These are phyloP conservation scores for Abrostola triplasia DNA, from an alignment of 2,888 invertebrate genomes.

Conservation along the genomic window DNA sequence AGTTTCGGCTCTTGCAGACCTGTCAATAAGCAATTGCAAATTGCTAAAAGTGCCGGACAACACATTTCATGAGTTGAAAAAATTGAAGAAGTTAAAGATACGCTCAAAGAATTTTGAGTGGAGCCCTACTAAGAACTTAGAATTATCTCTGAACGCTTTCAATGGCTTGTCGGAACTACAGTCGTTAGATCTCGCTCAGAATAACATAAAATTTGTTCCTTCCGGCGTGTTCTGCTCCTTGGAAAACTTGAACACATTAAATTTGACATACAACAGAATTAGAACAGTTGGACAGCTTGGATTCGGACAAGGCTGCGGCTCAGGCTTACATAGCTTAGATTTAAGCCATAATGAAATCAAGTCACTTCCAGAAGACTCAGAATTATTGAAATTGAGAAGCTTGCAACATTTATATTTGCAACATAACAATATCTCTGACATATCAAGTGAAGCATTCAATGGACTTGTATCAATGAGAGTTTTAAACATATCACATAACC, in stretches of 20 bases:
- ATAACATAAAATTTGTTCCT: conserved; percentile 94
- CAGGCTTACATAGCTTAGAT: conserved; percentile 93
- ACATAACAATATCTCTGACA: conserved; percentile 94
- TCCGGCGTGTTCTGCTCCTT: conserved; percentile 94
- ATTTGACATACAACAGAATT: conserved; percentile 95
- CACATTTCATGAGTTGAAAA: conserved; percentile 93
- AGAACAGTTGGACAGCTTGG: conserved; percentile 93
- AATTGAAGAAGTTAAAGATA: conserved; percentile 93
- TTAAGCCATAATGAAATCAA: conserved; percentile 94
- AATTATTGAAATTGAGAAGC: conserved; percentile 92
- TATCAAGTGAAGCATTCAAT: conserved; percentile 93
- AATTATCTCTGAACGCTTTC: conserved; percentile 91
- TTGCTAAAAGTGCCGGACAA: conserved; percentile 92
- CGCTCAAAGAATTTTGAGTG: conserved; percentile 94
- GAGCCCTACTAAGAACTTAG: conserved; percentile 92
- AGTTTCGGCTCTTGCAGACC: conserved; percentile 92
- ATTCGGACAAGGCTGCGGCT: conserved; percentile 90
- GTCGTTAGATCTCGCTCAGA: conserved; percentile 93
- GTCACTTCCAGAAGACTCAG: conserved; percentile 91
- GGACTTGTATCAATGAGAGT: conserved; percentile 93
- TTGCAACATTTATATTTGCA: conserved; percentile 94
- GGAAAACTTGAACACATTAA: conserved; percentile 93
- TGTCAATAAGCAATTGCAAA: conserved; percentile 94
- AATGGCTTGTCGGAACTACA: conserved; percentile 94
- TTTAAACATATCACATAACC: conserved; percentile 96